phyloP scores from a whole-genome alignment of 2,888 invertebrate species.

The Melanostoma mellinum region DNA sequence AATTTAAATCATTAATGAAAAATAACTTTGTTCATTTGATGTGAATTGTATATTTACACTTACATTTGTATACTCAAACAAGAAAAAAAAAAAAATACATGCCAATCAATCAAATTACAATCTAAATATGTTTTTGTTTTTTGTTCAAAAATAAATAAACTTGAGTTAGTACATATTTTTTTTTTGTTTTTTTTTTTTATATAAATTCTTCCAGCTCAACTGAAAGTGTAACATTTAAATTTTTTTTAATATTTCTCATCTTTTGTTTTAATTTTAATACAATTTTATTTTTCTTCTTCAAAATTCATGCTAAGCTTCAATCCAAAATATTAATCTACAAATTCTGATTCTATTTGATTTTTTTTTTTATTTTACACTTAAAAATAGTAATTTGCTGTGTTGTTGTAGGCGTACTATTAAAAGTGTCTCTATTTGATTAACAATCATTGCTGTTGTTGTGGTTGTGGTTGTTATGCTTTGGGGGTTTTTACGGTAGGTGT shows the following conservation, averaged over 20 bases:
- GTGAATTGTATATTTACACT: slow-evolving; percentile 30
- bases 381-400: not conserved
- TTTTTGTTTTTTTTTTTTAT: not conserved
- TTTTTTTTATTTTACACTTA: slow-evolving; percentile 9
- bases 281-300: slow-evolving; percentile 2
- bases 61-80: not conserved
- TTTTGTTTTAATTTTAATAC: slow-evolving; percentile 1
- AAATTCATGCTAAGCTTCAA: not conserved
- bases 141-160: slow-evolving; percentile 26
- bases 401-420: not conserved
- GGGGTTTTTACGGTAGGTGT: not conserved
- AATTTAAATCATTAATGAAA: slow-evolving; percentile 24
- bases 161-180: slow-evolving; percentile 4
- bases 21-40: slow-evolving; percentile 52
- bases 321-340: slow-evolving; percentile 17
- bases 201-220: slow-evolving; percentile 1
- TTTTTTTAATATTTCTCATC: not conserved
- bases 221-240: slow-evolving; percentile 1
- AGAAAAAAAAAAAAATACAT: slow-evolving; percentile 7
- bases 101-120: slow-evolving; percentile 22
- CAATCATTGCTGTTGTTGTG: slow-evolving; percentile 25
- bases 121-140: not conserved
- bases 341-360: slow-evolving; percentile 13
- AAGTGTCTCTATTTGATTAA: not conserved
- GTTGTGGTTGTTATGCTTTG: not conserved